Percentiles rank a stretch among this genome's conserved stretches.
phyloP scores from a whole-genome alignment of 2,113 vertebrate species.

The Phyllopteryx taeniolatus region DNA sequence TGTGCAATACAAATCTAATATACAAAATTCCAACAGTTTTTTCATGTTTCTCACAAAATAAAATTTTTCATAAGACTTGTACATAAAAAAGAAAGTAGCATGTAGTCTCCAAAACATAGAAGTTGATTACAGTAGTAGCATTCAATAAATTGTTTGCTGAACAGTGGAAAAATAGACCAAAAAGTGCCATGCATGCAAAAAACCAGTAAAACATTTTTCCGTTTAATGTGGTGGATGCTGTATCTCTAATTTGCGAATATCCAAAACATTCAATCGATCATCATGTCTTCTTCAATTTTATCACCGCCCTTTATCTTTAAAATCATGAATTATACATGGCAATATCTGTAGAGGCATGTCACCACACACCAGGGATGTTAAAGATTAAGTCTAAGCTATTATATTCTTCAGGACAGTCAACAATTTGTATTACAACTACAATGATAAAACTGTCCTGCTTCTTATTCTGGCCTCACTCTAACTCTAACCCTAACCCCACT shows the following conservation, averaged over 20 bases:
- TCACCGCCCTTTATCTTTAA: background rate
- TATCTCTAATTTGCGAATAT: background rate
- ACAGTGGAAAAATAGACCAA: conserved; percentile 27
- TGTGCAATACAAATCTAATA: conserved; percentile 20
- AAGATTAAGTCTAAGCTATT: background rate
- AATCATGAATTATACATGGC: background rate
- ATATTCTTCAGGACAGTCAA: background rate
- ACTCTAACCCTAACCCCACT: background rate
- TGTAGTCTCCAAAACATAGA: conserved; percentile 38
- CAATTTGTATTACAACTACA: background rate
- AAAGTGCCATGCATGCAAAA: conserved; percentile 64
- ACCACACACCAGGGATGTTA: background rate
- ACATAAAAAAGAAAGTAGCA: conserved; percentile 40
- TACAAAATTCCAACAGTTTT: conserved; percentile 39
- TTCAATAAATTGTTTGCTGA: conserved; percentile 28
- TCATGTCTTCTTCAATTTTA: background rate
- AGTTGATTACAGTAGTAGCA: conserved; percentile 19
- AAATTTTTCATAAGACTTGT: conserved; percentile 63
- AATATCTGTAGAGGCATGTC: background rate
- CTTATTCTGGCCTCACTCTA: background rate
- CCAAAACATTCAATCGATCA: background rate
- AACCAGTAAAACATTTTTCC: conserved; percentile 16
- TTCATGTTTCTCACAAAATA: conserved; percentile 21
- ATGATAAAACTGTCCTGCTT: background rate
- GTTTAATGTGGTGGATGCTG: background rate